Base-by-base conservation (phyloP, 2,113 vertebrate genomes). In the Chionomys nivalis region DNA sequence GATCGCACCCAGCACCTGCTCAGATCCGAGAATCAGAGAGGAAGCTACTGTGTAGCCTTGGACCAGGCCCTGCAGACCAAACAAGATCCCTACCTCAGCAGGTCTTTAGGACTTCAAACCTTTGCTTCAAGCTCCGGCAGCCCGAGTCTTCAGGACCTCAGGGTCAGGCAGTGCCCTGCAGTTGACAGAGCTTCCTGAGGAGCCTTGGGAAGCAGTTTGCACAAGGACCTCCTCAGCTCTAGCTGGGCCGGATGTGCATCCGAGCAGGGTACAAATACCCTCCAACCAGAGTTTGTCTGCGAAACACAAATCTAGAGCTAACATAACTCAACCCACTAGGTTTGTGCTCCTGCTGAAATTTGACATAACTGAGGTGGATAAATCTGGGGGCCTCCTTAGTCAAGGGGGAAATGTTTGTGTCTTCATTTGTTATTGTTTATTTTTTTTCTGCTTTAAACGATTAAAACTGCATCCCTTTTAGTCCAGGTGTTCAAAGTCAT, bases 111-210 rank as follows among this genome's bases (percentile, higher is more conserved):
- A 24, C 77, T 89, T 81, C 86, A 26, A 11, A 36, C 73, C 44
- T n/a, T 5, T 7, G 3, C 49, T 49, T 68, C n/a, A 7, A 31
- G 23, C 19, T 13, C 61, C 52, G 16, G 52, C 0, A 8, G 23
- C 88, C 26, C 47, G 14, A 0, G 9, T 33, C 39, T 28, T 42
- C 4, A 0, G 3, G 17, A 7, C 24, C 0, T 0, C 21, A 0
- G 0, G 26, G 26, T 13, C 12, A 49, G 44, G 5, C 8, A 0
- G 13, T 16, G 8, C 33, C 21, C 47, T 12, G 73, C 5, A 0
- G 10, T 1, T 42, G 0, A 2, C 26, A 42, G 19, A 44, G 55
- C 26, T 23, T 55, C n/a, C 1, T 10, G 24, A 5, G 2, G 17
- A 78, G 10, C 7, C 42, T 12, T 19, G n/a, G n/a, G 33, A 42